phyloP scores from a whole-genome alignment of 2,797 vertebrate species.

The Acrocephalus scirpaceus region DNA sequence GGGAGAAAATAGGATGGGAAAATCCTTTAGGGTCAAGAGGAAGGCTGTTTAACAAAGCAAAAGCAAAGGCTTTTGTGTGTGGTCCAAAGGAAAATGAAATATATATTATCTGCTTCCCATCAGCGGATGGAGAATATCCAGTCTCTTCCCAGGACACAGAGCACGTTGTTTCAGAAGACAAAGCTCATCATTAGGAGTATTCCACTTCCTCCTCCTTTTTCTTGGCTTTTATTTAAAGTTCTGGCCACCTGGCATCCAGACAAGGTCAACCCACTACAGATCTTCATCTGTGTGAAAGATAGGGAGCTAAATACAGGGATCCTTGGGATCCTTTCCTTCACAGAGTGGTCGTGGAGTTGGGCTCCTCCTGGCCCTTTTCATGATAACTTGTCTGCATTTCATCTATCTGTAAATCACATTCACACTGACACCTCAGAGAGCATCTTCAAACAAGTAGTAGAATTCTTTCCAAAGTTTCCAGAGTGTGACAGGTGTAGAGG shows the following conservation, averaged over 20 bases:
- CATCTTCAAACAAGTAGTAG: neutral
- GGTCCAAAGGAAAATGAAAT: neutral
- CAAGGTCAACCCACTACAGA: neutral
- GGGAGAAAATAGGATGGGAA: neutral
- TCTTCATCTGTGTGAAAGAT: neutral
- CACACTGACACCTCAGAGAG: neutral
- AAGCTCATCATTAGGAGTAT: neutral
- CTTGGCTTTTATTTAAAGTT: neutral
- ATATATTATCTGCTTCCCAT: neutral
- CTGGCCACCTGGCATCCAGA: neutral
- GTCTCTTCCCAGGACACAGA: neutral
- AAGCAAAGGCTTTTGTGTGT: neutral
- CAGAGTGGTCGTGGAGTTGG: fast-evolving
- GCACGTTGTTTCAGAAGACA: neutral
- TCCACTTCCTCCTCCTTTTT: neutral
- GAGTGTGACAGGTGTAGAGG: fast-evolving
- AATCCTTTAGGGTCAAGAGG: neutral
- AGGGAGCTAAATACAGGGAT: neutral
- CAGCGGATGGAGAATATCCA: neutral
- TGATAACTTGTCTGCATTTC: neutral
- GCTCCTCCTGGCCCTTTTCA: neutral
- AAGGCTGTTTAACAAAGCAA: neutral
- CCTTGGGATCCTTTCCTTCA: neutral
- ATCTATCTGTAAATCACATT: neutral
- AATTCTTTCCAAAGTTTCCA: neutral